Percentiles rank a stretch among this genome's conserved stretches.
Evolutionary conservation across 2,888 invertebrate species (phyloP).

Genomic region (Luperina testacea): DNA sequence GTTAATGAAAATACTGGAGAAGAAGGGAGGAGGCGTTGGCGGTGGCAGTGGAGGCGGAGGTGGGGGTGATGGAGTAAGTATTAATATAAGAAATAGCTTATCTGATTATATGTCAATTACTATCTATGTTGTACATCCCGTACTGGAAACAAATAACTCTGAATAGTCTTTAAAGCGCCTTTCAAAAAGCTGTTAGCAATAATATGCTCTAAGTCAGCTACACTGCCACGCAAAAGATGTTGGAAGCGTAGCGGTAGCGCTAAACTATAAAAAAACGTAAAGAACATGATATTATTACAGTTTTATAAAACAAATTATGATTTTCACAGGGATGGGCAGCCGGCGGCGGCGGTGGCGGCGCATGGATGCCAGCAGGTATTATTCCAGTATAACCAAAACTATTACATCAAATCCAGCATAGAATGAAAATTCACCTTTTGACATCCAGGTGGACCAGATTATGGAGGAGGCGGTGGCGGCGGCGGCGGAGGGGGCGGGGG

Average conservation of each 20-base stretch:
- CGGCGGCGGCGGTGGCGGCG: slow-evolving; percentile 84
- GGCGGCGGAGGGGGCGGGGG: slow-evolving; percentile 78
- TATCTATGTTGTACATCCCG: not conserved
- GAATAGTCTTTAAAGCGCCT: not conserved
- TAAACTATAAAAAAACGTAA: not conserved
- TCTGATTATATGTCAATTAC: not conserved
- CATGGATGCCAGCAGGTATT: slow-evolving; percentile 89
- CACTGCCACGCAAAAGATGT: not conserved
- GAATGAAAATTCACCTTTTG: slow-evolving; percentile 69
- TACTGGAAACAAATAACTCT: too few relatives aligned
- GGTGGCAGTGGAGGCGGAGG: slow-evolving; percentile 74
- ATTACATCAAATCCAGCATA: slow-evolving; percentile 41
- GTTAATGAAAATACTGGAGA: slow-evolving; percentile 84
- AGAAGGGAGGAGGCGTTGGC: slow-evolving; percentile 81
- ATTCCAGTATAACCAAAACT: slow-evolving; percentile 74
- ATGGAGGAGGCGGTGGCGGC: slow-evolving; percentile 74
- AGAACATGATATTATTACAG: not conserved
- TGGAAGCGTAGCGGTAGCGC: not conserved
- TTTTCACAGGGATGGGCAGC: slow-evolving; percentile 85
- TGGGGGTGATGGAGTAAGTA: slow-evolving; percentile 77
- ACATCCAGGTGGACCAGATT: slow-evolving; percentile 84
- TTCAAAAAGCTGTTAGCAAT: not conserved
- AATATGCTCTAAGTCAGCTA: not conserved
- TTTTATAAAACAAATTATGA: not conserved
- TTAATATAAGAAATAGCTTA: not conserved